Evolutionary conservation across 1,140 invertebrate genomes (phyloP).

Genomic region (Ectropis grisescens): DNA sequence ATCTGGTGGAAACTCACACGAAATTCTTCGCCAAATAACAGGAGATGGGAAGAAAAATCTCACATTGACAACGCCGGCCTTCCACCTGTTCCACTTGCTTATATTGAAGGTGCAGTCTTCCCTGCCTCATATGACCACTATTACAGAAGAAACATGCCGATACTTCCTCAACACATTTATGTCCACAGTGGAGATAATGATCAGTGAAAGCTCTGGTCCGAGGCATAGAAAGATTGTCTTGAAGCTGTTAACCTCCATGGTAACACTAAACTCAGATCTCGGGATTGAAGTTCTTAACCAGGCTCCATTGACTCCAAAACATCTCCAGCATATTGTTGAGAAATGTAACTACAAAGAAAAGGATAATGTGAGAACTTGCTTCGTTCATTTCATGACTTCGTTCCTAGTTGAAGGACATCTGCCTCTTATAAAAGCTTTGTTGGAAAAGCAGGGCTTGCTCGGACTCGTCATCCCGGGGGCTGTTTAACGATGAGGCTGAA

Average conservation of each 20-base stretch:
- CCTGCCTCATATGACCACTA: constrained; percentile 70
- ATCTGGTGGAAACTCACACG: constrained; percentile 75
- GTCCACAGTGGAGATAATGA: constrained; percentile 74
- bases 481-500: constrained; percentile 77
- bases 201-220: constrained; percentile 73
- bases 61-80: constrained; percentile 68
- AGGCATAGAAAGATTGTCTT: constrained; percentile 75
- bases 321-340: constrained; percentile 71
- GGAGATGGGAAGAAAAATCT: constrained; percentile 71
- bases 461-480: constrained; percentile 75
- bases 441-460: constrained; percentile 78
- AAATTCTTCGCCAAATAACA: constrained; percentile 73
- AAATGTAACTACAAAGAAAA: constrained; percentile 68
- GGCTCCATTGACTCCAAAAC: constrained; percentile 75
- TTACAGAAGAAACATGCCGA: constrained; percentile 74
- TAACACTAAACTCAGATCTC: constrained; percentile 75
- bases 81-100: constrained; percentile 75
- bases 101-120: constrained; percentile 76
- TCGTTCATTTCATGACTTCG: constrained; percentile 81
- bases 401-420: constrained; percentile 79
- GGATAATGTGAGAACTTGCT: constrained; percentile 77
- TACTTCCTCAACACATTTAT: constrained; percentile 78
- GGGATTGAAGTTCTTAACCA: constrained; percentile 78
- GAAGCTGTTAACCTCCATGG: constrained; percentile 77
- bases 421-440: constrained; percentile 73